Evolutionary conservation across 2,797 vertebrate species (phyloP), one percentile per base, ranked within the genome.

Genomic region (Sebastes wilsoni): DNA sequence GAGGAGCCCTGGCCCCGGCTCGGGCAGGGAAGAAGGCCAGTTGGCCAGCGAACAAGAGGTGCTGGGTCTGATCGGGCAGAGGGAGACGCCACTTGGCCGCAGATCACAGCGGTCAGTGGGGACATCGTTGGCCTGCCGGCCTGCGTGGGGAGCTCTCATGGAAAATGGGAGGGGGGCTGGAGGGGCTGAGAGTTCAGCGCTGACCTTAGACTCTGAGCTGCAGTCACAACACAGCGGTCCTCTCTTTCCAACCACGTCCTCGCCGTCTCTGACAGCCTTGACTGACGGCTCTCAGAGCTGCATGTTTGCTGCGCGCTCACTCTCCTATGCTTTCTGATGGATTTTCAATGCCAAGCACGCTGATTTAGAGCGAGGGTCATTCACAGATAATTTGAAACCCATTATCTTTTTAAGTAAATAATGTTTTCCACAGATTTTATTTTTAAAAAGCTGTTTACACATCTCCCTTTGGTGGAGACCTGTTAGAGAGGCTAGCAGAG

Each of bases 101-200:
- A 95, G 95, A 96, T 96, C 96, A 96, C 93, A 96, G 95, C 84
- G 89, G 94, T 96, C 96, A 95, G 93, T 90, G 81, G 94, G 95
- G 95, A 96, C 93, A 81, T 84, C 77, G 75, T 88, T 95, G 95
- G 94, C 93, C 89, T 55, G 81, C 77, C 80, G 73, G 86, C 81
- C 81, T 84, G 91, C 82, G 77, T 81, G 83, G 91, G 91, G 93
- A 93, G 91, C 88, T 88, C 91, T 93, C 75, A 87, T 90, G 88
- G 92, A 89, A 92, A 84, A 89, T 78, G 71, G 77, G 64, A 75
- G 87, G 79, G 59, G 76, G 16, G 38, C 84, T 77, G 61, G 78
- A 0, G 46, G 64, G 38, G 84, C 79, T 32, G 83, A 79, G 92
- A 92, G 92, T 93, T 93, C 72, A 86, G 79, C 68, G 87, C 85